These are phyloP conservation scores for Apogon talboti DNA, from an alignment of 2,797 vertebrate genomes.

Conservation along the genomic window DNA sequence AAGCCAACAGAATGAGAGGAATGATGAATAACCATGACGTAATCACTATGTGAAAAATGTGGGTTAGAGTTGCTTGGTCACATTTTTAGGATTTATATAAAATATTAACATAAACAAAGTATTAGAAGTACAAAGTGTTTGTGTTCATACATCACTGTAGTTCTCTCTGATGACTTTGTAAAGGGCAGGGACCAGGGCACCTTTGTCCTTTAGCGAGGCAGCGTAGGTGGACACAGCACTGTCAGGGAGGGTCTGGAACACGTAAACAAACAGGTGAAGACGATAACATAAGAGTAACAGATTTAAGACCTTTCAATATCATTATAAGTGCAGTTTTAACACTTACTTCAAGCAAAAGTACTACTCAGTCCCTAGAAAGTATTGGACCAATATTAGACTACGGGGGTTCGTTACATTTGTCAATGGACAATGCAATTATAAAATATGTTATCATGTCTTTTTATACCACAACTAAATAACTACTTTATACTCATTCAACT, in stretches of 20 bases:
- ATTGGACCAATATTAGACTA: too few relatives aligned
- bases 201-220: constrained; percentile 90
- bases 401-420: too few relatives aligned
- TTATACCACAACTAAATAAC: too few relatives aligned
- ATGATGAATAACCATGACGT: too few relatives aligned
- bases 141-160: constrained; percentile 91
- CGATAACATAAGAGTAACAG: neutral
- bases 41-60: constrained; percentile 3
- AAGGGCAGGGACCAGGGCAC: constrained; percentile 91
- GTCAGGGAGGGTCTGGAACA: constrained; percentile 93
- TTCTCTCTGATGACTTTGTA: constrained; percentile 97
- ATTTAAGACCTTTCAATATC: neutral
- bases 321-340: too few relatives aligned
- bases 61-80: neutral
- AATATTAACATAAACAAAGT: neutral
- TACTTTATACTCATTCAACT: too few relatives aligned
- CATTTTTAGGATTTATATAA: neutral
- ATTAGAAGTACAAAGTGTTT: neutral
- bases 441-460: too few relatives aligned
- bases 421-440: too few relatives aligned
- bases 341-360: too few relatives aligned
- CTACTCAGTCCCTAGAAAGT: too few relatives aligned
- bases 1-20: neutral
- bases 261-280: constrained; percentile 36
- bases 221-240: constrained; percentile 92